A percentile compares a stretch with the other conserved stretches of the same genome.
phyloP scores from a whole-genome alignment of 2,888 invertebrate species.

The Drosophila macrospina region DNA sequence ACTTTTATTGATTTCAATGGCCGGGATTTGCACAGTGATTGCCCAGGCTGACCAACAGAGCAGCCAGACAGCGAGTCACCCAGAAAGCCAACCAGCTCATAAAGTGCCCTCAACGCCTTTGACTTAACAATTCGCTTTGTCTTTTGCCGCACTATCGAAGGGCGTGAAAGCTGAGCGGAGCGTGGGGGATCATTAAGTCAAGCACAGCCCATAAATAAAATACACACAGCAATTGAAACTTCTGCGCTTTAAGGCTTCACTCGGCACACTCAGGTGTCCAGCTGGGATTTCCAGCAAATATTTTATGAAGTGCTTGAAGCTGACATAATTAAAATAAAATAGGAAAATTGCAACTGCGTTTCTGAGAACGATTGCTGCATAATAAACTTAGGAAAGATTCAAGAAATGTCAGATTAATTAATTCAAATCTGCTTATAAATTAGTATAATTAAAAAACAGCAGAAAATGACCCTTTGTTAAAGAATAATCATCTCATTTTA shows the following conservation, averaged over 20 bases:
- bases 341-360: background rate
- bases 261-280: slow-evolving; percentile 39
- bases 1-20: slow-evolving; percentile 84
- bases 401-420: no score
- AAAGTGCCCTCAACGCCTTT: slow-evolving; percentile 82
- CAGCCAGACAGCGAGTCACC: slow-evolving; percentile 26
- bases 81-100: slow-evolving; percentile 60
- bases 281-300: slow-evolving; percentile 12
- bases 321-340: slow-evolving; percentile 29
- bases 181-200: slow-evolving; percentile 81
- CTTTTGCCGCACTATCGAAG: slow-evolving; percentile 52
- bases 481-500: no score
- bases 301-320: slow-evolving; percentile 40
- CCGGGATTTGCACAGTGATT: slow-evolving; percentile 81
- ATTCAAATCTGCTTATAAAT: no score
- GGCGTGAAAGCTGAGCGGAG: background rate
- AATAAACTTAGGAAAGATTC: background rate
- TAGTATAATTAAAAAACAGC: no score
- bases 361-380: no score
- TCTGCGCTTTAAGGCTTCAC: slow-evolving; percentile 47
- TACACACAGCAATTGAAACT: slow-evolving; percentile 58
- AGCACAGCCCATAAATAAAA: slow-evolving; percentile 81
- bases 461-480: no score
- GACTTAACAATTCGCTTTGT: slow-evolving; percentile 81
- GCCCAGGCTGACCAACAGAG: slow-evolving; percentile 59